Percentiles rank a stretch among this genome's conserved stretches.
phyloP scores from a whole-genome alignment of 1,140 invertebrate genomes.

The Trichomalopsis sarcophagae region DNA sequence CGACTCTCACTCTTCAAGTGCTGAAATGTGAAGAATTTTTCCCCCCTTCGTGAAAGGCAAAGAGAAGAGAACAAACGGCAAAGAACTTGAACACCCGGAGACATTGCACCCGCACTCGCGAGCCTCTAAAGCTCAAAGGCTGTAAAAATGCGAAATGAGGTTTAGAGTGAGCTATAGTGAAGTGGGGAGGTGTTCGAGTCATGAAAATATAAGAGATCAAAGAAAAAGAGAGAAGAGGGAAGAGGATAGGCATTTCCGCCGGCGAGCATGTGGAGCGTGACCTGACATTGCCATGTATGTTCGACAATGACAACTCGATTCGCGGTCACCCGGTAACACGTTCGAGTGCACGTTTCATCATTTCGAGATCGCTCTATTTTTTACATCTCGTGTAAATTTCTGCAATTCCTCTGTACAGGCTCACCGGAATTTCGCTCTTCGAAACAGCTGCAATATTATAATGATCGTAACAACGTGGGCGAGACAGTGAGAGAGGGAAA shows the following conservation, averaged over 20 bases:
- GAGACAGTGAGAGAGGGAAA: too few relatives aligned
- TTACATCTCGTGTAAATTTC: not conserved
- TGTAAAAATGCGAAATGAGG: slow-evolving; percentile 16
- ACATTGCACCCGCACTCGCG: not conserved
- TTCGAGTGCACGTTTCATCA: not conserved
- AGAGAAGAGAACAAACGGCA: slow-evolving; percentile 43
- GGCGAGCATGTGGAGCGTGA: not conserved
- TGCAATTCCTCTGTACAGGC: too few relatives aligned
- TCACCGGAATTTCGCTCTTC: too few relatives aligned
- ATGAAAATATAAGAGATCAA: not conserved
- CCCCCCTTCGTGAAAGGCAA: slow-evolving; percentile 17
- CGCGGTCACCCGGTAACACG: not conserved
- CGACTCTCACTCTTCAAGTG: slow-evolving; percentile 63
- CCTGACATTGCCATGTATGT: not conserved
- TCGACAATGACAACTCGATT: not conserved
- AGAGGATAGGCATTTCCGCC: not conserved
- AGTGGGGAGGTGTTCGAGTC: slow-evolving; percentile 30
- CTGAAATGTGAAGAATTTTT: slow-evolving; percentile 69
- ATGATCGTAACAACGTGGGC: too few relatives aligned
- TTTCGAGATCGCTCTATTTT: not conserved
- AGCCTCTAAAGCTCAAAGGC: not conserved
- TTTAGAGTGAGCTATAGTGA: slow-evolving; percentile 44
- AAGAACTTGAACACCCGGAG: not conserved
- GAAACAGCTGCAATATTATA: too few relatives aligned
- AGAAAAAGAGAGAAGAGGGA: not conserved